These are phyloP conservation scores for Drosophila ohnishii DNA, from an alignment of 1,140 invertebrate genomes.

Conservation along the genomic window DNA sequence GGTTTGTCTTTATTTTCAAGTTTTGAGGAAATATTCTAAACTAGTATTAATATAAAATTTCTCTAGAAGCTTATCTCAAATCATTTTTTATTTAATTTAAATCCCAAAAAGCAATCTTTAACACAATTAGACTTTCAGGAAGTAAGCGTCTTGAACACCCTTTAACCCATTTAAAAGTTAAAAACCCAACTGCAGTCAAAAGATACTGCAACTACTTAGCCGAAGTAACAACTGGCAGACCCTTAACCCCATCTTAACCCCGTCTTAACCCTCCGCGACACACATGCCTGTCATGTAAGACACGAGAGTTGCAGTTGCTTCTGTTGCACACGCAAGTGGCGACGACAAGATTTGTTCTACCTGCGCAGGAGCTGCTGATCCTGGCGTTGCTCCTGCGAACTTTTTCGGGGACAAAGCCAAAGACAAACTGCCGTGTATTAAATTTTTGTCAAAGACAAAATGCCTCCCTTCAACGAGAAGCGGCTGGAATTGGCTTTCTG, in stretches of 20 bases:
- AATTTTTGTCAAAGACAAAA: constrained; percentile 79
- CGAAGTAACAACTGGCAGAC: constrained; percentile 37
- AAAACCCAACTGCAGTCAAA: constrained; percentile 5
- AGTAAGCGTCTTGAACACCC: background rate
- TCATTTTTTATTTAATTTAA: background rate
- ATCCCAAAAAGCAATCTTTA: background rate
- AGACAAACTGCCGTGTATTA: constrained; percentile 80
- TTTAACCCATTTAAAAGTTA: constrained; percentile 3
- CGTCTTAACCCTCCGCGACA: constrained; percentile 46
- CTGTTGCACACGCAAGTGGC: constrained; percentile 58
- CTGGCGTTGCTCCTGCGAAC: constrained; percentile 11
- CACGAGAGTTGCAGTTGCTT: constrained; percentile 57
- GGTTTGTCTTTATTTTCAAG: background rate
- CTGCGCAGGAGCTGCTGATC: constrained; percentile 18
- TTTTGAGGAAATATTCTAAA: background rate
- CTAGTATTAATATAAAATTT: too few relatives aligned
- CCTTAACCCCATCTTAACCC: constrained; percentile 35
- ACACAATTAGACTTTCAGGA: background rate
- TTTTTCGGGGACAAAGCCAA: constrained; percentile 53
- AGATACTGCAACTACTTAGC: constrained; percentile 22
- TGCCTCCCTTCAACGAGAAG: constrained; percentile 49
- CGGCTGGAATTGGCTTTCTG: constrained; percentile 67
- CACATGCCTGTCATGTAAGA: constrained; percentile 73
- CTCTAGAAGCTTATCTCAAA: background rate
- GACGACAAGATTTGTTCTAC: constrained; percentile 72